Base-by-base conservation (phyloP, 2,888 invertebrate genomes). In the Norana najaformis region DNA sequence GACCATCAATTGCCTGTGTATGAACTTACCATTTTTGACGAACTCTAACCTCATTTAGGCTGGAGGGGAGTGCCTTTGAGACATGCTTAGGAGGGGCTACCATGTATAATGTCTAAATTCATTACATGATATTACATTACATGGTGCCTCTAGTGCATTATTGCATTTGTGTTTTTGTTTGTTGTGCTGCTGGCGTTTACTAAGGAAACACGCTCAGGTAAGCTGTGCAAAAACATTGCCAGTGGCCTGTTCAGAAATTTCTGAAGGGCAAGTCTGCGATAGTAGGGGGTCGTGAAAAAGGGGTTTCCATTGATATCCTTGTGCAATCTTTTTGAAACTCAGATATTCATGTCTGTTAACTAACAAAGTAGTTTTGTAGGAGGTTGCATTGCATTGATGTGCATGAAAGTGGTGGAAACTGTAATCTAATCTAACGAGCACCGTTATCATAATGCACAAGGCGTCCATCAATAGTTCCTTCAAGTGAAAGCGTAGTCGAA, bases 161-260 rank as follows among this genome's bases (percentile, higher is more conserved):
- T n/a, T 69, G 69, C 69, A 1, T 69, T 69, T 69, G 69, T 69
- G n/a, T 69, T 69, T 69, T 30, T 69, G 69, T 69, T 69, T 69
- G n/a, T 69, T 69, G n/a, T 69, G 69, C 69, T 69, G 69, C 69
- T 69, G 69, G 69, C 69, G 16, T n/a, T n/a, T 69, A 16, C 69
- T 69, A 69, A 69, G 69, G 69, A 69, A n/a, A 69, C n/a, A 69
- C 69, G 30, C 69, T 69, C 69, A 69, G 69, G 69, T 69, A 69
- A 69, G 69, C 30, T 69, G 69, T 30, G n/a, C 69, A 69, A n/a
- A 69, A n/a, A 69, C 30, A 69, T n/a, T n/a, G 69, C 69, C 69
- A 69, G 69, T 69, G 69, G 69, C n/a, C 6, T 69, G n/a, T 69
- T 69, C 16, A 69, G 69, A 69, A 30, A 69, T 69, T 69, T 69